These are phyloP conservation scores for Drosophila melanosoma DNA, from an alignment of 2,888 invertebrate genomes.

Conservation along the genomic window DNA sequence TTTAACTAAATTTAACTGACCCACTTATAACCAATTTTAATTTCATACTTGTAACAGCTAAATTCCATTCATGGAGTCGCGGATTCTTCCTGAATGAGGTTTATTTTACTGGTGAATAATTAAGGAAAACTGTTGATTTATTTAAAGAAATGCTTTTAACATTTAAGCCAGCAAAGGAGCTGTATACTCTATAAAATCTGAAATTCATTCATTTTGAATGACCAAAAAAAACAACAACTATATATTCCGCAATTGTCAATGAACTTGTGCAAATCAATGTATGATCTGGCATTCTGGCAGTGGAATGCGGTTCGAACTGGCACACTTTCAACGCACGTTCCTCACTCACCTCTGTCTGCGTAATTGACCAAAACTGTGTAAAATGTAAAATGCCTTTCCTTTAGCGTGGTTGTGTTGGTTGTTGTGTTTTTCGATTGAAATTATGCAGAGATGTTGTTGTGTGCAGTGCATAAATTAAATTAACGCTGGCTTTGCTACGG, in stretches of 20 bases:
- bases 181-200: neutral
- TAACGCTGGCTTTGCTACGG: constrained; percentile 41
- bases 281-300: constrained; percentile 8
- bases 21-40: constrained; percentile 15
- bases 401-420: constrained; percentile 19
- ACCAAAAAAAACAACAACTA: neutral
- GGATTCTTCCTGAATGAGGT: neutral
- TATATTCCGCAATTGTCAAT: constrained; percentile 4
- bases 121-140: neutral
- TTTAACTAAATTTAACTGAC: constrained; percentile 33
- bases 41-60: neutral
- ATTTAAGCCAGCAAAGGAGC: too few relatives aligned
- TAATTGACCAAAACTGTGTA: constrained; percentile 37
- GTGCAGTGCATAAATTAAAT: constrained; percentile 70
- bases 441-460: constrained; percentile 43
- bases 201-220: neutral
- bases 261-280: constrained; percentile 14
- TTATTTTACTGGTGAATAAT: neutral
- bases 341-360: constrained; percentile 7
- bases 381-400: constrained; percentile 56
- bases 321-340: constrained; percentile 49
- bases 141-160: neutral
- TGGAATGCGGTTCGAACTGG: constrained; percentile 36
- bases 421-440: constrained; percentile 31
- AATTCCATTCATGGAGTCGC: neutral